Evolutionary conservation across 2,888 invertebrate species (phyloP), one percentile per base, ranked within the genome.

Genomic region (Zeuzera pyrina): DNA sequence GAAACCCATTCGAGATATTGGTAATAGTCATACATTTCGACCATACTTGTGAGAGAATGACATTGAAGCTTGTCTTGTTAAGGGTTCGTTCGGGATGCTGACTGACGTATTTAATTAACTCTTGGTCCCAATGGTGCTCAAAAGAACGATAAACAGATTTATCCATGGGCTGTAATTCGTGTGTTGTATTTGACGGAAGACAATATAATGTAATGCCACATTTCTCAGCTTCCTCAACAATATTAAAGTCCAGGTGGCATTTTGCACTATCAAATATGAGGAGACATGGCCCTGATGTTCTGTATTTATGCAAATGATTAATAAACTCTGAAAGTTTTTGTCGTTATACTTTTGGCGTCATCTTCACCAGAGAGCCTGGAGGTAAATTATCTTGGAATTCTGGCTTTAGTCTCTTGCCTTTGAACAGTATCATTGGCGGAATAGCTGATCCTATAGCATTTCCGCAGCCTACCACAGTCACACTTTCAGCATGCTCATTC

Each of bases 131-230:
- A 13, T 41, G 33, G 29, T 43, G 36, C 25, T 45, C 49, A 35
- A 42, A 46, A 21, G 42, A 42, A 11, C 36, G 30, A 35, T 43
- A 32, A 21, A 43, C 39, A 14, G 46, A 33, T 36, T 45, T 47
- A 22, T 47, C 44, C 14, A 44, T 29, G 16, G 45, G 43, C 23
- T 47, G 47, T n/a, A 45, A 14, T 21, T 45, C 41, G 15, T 43
- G 42, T 4, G 41, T 45, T 11, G 42, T 42, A 22, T 37, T 42
- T n/a, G 34, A 36, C 10, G 40, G 40, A 3, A 40, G 14, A 21
- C 45, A 46, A 33, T 47, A 47, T 12, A 45, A 33, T 12, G 31
- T 27, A 27, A 42, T 43, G 21, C 31, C 39, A 32, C 30, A 15
- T 33, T 39, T 33, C 3, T 47, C 43, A 29, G 44, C 41, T 34